These are phyloP conservation scores for Dryadula phaetusa DNA, from an alignment of 2,888 invertebrate species.

Conservation along the genomic window DNA sequence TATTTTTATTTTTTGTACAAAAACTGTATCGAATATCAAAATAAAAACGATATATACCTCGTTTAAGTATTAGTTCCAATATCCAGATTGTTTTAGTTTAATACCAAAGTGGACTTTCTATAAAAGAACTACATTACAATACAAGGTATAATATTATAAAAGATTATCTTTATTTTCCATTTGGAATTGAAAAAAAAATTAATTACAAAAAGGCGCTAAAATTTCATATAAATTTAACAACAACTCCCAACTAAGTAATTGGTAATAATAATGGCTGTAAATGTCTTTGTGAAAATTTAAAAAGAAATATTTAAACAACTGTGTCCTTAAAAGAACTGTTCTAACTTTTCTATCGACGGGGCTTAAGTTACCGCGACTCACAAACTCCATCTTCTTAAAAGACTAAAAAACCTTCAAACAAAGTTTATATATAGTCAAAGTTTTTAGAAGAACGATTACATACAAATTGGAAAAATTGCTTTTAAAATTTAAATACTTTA, in stretches of 20 bases:
- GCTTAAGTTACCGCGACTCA: constrained; percentile 12
- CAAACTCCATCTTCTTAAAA: constrained; percentile 16
- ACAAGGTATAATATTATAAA: no score
- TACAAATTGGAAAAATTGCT: constrained; percentile 16
- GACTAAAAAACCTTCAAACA: background rate
- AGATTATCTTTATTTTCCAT: no score
- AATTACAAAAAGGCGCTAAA: background rate
- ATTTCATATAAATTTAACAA: background rate
- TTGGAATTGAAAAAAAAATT: no score
- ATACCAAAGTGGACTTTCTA: background rate
- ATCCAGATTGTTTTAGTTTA: background rate
- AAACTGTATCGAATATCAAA: no score
- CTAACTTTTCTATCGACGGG: constrained; percentile 13
- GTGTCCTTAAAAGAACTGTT: background rate
- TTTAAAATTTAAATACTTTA: no score
- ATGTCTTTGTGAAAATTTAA: background rate
- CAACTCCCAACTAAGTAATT: background rate
- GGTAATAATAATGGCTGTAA: background rate
- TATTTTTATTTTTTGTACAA: no score
- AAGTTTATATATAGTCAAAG: constrained; percentile 3
- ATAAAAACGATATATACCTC: no score
- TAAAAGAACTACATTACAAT: background rate
- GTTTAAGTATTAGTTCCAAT: constrained; percentile 7
- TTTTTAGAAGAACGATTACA: constrained; percentile 9
- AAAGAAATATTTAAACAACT: constrained; percentile 3